Conservation (phyloP, 2,113 vertebrate genomes). For the Varanus salvator region DNA sequence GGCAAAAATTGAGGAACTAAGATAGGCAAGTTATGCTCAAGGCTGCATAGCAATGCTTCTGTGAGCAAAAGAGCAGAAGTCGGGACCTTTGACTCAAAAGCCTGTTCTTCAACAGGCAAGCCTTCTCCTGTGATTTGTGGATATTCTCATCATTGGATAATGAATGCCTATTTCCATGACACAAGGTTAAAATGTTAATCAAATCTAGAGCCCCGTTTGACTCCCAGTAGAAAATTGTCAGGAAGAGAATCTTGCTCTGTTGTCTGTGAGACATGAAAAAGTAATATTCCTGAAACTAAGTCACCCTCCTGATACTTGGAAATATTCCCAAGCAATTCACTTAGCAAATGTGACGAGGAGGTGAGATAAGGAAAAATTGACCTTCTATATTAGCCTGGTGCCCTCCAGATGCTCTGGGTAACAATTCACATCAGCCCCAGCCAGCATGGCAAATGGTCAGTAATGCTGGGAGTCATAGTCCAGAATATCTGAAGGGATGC, state of each 20-base stretch:
- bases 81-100: constrained; percentile 8
- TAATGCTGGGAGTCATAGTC: too few species aligned
- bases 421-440: too few species aligned
- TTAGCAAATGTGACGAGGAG: not conserved
- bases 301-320: not conserved
- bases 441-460: too few species aligned
- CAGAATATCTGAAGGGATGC: too few species aligned
- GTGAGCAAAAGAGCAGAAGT: not conserved
- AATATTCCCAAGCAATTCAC: not conserved
- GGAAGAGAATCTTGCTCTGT: not conserved
- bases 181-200: constrained; percentile 34
- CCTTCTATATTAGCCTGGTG: not conserved
- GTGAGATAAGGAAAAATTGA: not conserved
- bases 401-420: too few species aligned
- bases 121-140: constrained; percentile 28
- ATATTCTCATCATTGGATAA: constrained; percentile 27
- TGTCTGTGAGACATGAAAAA: not conserved
- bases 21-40: constrained; percentile 8
- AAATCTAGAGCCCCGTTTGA: not conserved
- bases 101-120: not conserved
- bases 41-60: not conserved
- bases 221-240: not conserved
- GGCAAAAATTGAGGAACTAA: constrained; percentile 19
- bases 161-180: constrained; percentile 15
- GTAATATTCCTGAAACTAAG: not conserved